Conservation (phyloP, 2,113 vertebrate species). For the Sclerurus mexicanus region DNA sequence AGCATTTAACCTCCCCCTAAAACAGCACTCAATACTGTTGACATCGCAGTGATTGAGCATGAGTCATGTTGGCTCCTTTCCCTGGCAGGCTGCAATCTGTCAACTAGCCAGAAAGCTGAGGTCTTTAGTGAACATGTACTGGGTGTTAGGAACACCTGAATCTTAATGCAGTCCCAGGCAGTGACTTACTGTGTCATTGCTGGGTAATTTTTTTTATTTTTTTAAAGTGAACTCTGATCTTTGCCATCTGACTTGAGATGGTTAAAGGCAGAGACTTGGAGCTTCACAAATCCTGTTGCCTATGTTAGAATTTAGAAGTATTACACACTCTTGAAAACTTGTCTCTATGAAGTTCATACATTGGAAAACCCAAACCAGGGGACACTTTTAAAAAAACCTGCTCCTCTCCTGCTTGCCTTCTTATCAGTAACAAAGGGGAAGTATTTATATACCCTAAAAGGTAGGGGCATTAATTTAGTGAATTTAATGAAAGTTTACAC, state of each 20-base stretch:
- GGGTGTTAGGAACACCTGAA: conserved; percentile 11
- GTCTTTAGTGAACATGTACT: not conserved
- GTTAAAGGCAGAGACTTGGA: not conserved
- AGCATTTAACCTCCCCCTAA: not conserved
- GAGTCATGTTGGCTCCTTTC: conserved; percentile 52
- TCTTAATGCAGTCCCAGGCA: not conserved
- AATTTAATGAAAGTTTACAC: not conserved
- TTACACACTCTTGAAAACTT: not conserved
- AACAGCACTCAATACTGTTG: not conserved
- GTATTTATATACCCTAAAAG: not conserved
- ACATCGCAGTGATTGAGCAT: not conserved
- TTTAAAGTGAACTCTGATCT: not conserved
- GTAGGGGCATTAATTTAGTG: not conserved
- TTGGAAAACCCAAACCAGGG: not conserved
- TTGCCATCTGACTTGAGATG: not conserved
- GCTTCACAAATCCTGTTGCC: not conserved
- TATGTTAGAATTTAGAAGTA: not conserved
- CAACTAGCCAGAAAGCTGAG: conserved; percentile 18
- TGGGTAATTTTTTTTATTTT: not conserved
- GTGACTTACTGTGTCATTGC: not conserved
- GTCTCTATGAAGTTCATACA: not conserved
- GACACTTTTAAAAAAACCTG: not conserved
- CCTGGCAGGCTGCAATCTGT: conserved; percentile 40
- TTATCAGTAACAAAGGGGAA: not conserved
- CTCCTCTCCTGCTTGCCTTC: not conserved